Percentiles rank a stretch among this genome's conserved stretches.
Evolutionary conservation across 2,797 vertebrate species (phyloP).

Genomic region (Nyctalus aviator): DNA sequence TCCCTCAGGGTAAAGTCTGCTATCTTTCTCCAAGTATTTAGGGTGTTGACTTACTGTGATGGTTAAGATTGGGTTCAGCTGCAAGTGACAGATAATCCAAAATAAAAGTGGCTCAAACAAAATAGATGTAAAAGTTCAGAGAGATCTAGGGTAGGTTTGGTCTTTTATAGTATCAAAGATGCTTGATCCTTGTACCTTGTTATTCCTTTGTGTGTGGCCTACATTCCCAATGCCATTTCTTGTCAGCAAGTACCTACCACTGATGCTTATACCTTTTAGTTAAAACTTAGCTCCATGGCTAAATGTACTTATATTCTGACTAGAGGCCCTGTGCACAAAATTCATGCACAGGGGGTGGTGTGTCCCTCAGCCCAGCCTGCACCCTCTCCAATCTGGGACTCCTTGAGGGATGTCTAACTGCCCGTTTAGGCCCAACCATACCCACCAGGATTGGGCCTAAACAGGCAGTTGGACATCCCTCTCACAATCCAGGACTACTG

Average conservation of each 20-base stretch:
- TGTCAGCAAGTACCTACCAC: not conserved
- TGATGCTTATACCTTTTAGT: not conserved
- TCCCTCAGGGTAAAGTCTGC: not conserved
- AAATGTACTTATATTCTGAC: not conserved
- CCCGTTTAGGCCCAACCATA: too few relatives aligned
- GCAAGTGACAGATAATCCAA: not conserved
- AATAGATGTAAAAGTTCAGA: not conserved
- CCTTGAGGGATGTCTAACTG: too few relatives aligned
- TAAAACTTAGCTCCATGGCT: not conserved
- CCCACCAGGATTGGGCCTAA: too few relatives aligned
- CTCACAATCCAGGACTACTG: too few relatives aligned
- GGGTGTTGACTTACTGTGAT: not conserved
- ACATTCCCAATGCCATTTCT: not conserved
- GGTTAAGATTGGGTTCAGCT: not conserved
- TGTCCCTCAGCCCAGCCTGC: too few relatives aligned
- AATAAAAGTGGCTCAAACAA: slow-evolving; percentile 12
- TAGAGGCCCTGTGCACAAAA: too few relatives aligned
- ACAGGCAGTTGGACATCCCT: too few relatives aligned
- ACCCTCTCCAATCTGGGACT: too few relatives aligned
- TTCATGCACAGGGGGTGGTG: too few relatives aligned
- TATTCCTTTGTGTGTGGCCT: not conserved
- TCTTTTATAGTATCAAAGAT: not conserved
- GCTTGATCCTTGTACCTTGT: not conserved
- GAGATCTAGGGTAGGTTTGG: not conserved
- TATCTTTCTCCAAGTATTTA: not conserved